Evolutionary conservation across 2,113 vertebrate genomes (phyloP), one percentile per base, ranked within the genome.

Genomic region (Lampris incognitus): DNA sequence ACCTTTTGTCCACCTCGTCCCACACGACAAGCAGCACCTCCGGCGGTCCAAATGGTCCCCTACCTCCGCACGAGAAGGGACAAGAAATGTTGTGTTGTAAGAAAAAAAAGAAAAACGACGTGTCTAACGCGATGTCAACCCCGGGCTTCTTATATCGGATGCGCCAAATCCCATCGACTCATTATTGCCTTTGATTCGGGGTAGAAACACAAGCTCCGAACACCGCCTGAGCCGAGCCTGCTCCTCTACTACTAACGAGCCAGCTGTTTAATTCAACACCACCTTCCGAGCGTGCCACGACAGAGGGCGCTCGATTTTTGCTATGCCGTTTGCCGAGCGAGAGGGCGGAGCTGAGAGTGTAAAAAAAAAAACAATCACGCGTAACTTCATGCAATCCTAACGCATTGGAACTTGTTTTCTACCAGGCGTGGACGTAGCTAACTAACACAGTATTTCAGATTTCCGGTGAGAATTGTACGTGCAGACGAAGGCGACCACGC

Each of bases 211-310:
- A 78, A 39, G 9, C 37, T 6, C 67, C 61, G 24, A 24, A 24
- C 24, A 24, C 24, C 24, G 24, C 24, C 24, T 24, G 24, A 24
- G 24, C 24, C 24, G 24, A 24, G 0, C 24, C 24, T 24, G 24
- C 24, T 24, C 24, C 24, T 24, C 24, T 24, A 24, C 24, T 24
- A 24, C 24, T 24, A 88, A 87, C 87, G 86, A 90, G 85, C 89
- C 89, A 88, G 90, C 85, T 88, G 88, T 90, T 85, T 42, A 4
- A 61, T 13, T 61, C 69, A 65, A 9, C 88, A 80, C 90, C 87
- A 78, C 86, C 85, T 73, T 39, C 78, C 8, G 2, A 5, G 39
- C 40, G 11, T 5, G 4, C 11, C 6, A 9, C 62, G 52, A 63
- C 37, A 6, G 2, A 6, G 58, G 0, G 46, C 55, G 78, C 11